A percentile compares a stretch with the other conserved stretches of the same genome.
These are phyloP conservation scores for Columba janthina DNA, from an alignment of 2,113 vertebrate species.

Conservation along the genomic window DNA sequence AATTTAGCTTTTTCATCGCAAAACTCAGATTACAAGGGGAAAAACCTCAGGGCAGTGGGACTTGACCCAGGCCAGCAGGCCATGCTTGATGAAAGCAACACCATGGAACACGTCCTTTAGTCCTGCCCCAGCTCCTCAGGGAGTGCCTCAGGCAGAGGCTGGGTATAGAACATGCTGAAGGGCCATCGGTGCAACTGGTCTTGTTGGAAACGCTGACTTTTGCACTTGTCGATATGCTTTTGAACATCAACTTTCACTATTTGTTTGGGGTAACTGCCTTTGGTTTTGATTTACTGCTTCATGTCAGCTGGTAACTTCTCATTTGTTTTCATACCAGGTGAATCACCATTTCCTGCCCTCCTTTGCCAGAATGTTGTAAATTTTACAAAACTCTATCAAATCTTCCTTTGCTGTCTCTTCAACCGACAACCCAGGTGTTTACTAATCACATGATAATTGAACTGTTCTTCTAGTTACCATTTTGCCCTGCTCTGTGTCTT, in stretches of 20 bases:
- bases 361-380: background rate
- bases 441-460: background rate
- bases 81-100: rapidly evolving
- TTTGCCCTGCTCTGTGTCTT: background rate
- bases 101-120: rapidly evolving
- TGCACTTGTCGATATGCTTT: background rate
- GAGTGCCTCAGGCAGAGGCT: background rate
- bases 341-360: background rate
- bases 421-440: background rate
- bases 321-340: background rate
- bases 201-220: background rate
- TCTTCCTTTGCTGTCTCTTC: background rate
- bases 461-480: background rate
- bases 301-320: background rate
- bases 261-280: background rate
- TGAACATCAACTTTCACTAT: background rate
- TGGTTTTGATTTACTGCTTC: background rate
- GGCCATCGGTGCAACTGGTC: rapidly evolving
- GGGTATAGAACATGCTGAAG: background rate
- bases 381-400: background rate
- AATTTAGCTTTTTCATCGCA: background rate
- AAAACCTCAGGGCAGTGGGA: background rate
- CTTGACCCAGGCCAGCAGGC: background rate
- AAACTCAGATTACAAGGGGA: background rate
- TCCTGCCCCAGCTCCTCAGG: background rate